These are phyloP conservation scores for Hymenochirus boettgeri DNA, from an alignment of 2,113 vertebrate genomes.

Conservation along the genomic window DNA sequence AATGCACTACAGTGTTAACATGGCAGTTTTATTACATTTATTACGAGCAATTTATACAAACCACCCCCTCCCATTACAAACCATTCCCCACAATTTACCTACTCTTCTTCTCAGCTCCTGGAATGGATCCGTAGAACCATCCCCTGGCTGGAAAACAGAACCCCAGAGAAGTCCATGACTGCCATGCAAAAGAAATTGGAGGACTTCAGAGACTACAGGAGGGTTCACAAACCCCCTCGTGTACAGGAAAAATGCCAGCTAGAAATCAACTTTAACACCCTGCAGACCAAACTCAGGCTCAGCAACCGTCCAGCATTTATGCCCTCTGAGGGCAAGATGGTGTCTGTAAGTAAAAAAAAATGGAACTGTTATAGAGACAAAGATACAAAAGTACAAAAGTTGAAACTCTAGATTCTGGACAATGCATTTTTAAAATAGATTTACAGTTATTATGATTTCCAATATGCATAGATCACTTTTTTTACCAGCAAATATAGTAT, in stretches of 20 bases:
- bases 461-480: too few relatives aligned
- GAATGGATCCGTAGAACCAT: conserved; percentile 79
- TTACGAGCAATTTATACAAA: too few relatives aligned
- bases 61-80: too few relatives aligned
- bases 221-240: conserved; percentile 83
- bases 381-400: too few relatives aligned
- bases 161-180: conserved; percentile 76
- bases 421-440: too few relatives aligned
- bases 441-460: too few relatives aligned
- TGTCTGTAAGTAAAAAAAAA: conserved; percentile 76
- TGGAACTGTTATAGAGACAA: too few relatives aligned
- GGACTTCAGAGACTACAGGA: conserved; percentile 86
- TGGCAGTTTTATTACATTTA: too few relatives aligned
- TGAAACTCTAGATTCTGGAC: not conserved
- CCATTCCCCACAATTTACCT: too few relatives aligned
- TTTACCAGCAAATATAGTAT: too few relatives aligned
- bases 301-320: conserved; percentile 91
- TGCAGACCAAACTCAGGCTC: conserved; percentile 87
- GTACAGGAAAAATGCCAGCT: conserved; percentile 92
- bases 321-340: conserved; percentile 92
- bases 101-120: conserved; percentile 58
- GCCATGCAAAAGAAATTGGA: conserved; percentile 90
- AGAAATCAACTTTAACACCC: conserved; percentile 92
- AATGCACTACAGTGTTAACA: too few relatives aligned
- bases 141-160: conserved; percentile 78